A percentile compares a stretch with the other conserved stretches of the same genome.
Conservation (phyloP, 2,888 invertebrate species). For the Pardosa pseudoannulata region DNA sequence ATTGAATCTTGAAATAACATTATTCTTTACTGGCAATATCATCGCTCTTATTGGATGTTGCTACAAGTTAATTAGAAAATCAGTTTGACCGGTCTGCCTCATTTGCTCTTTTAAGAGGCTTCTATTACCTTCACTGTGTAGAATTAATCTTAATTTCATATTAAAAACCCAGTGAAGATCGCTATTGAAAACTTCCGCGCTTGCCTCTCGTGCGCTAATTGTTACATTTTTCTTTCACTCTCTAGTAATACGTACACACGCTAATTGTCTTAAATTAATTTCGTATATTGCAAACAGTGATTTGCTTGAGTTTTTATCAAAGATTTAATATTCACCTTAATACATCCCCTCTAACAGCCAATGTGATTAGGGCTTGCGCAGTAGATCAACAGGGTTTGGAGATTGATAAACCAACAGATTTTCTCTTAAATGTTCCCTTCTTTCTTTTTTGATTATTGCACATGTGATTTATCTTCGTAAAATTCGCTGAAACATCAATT, state of each 20-base stretch:
- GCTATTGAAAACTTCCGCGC: not conserved
- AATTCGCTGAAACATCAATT: not conserved
- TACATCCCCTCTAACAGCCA: not conserved
- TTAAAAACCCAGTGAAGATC: slow-evolving; percentile 16
- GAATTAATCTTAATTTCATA: slow-evolving; percentile 28
- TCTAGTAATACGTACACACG: not conserved
- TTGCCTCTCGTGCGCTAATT: slow-evolving; percentile 6
- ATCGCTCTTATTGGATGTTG: slow-evolving; percentile 26
- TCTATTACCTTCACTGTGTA: slow-evolving; percentile 1
- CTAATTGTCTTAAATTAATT: slow-evolving; percentile 19
- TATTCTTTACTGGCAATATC: slow-evolving; percentile 9
- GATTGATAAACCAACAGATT: not conserved
- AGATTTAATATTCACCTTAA: slow-evolving; percentile 13
- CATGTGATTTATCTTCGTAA: slow-evolving; percentile 6
- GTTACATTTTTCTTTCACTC: slow-evolving; percentile 1
- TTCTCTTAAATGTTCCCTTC: not conserved
- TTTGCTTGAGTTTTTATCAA: not conserved
- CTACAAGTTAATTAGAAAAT: slow-evolving; percentile 46
- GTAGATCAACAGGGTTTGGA: not conserved
- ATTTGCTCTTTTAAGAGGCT: slow-evolving; percentile 26
- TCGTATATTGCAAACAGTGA: slow-evolving; percentile 10
- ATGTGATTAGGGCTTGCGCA: not conserved
- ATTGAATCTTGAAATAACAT: slow-evolving; percentile 32
- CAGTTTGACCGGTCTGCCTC: slow-evolving; percentile 13
- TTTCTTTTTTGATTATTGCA: not conserved